A percentile compares a stretch with the other conserved stretches of the same genome.
phyloP scores from a whole-genome alignment of 1,140 invertebrate species.

The Aphis gossypii region DNA sequence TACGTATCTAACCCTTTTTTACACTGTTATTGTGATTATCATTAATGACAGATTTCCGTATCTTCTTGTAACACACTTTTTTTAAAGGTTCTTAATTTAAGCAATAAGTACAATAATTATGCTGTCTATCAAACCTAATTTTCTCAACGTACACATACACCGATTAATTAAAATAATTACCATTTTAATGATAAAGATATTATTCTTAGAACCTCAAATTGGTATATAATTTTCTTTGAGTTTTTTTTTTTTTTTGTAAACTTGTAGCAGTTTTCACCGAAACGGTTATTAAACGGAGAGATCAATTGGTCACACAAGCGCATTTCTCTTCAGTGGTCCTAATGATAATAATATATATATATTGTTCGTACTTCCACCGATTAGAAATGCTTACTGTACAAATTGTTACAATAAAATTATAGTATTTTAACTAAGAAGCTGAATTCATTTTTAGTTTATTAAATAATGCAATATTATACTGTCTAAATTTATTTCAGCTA shows the following conservation, averaged over 20 bases:
- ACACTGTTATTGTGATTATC: neutral
- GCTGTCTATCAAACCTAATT: neutral
- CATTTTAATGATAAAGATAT: neutral
- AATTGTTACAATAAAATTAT: neutral
- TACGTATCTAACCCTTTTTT: neutral
- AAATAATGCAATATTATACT: no score
- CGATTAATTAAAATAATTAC: neutral
- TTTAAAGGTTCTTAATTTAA: neutral
- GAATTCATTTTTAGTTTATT: no score
- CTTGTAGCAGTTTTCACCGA: neutral
- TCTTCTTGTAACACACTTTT: neutral
- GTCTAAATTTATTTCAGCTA: neutral
- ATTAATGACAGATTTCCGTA: neutral
- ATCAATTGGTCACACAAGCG: conserved; percentile 1
- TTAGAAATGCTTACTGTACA: neutral
- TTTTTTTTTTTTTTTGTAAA: neutral
- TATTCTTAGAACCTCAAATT: neutral
- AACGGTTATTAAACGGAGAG: conserved; percentile 1
- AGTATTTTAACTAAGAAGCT: neutral
- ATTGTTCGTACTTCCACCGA: neutral
- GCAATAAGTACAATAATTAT: neutral
- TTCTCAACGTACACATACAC: neutral
- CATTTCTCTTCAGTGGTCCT: neutral
- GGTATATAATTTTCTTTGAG: neutral
- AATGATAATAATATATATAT: neutral